phyloP scores from a whole-genome alignment of 1,140 invertebrate genomes.

The Dendrolimus punctatus region DNA sequence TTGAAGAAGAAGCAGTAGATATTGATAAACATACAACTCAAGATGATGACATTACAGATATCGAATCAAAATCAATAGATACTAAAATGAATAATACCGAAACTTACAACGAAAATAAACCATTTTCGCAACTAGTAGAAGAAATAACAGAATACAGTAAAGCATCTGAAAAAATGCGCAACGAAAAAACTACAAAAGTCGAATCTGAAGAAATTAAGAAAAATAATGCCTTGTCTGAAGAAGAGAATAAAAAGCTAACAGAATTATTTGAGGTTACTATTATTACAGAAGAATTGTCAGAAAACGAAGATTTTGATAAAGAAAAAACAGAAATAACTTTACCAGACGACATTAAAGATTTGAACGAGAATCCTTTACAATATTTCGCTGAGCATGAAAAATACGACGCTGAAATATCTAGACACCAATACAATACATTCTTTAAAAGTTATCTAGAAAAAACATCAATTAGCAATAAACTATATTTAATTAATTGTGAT shows the following conservation, averaged over 20 bases:
- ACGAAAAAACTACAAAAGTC: slow-evolving; percentile 4
- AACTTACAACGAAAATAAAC: slow-evolving; percentile 21
- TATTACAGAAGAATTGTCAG: slow-evolving; percentile 40
- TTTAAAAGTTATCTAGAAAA: slow-evolving; percentile 28
- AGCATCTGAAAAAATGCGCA: slow-evolving; percentile 7
- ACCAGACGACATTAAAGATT: background rate
- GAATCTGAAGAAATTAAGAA: too few relatives aligned
- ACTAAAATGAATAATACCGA: slow-evolving; percentile 7
- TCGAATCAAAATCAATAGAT: slow-evolving; percentile 3
- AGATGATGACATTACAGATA: background rate
- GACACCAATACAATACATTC: slow-evolving; percentile 35
- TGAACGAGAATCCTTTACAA: slow-evolving; percentile 19
- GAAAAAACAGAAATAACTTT: slow-evolving; percentile 10
- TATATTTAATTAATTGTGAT: slow-evolving; percentile 56
- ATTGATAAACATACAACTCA: background rate
- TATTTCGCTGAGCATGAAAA: slow-evolving; percentile 55
- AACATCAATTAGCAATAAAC: slow-evolving; percentile 21
- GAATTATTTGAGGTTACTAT: slow-evolving; percentile 38
- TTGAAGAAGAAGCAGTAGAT: background rate
- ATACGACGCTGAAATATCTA: slow-evolving; percentile 43
- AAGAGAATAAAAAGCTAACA: slow-evolving; percentile 17
- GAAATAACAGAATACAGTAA: slow-evolving; percentile 18
- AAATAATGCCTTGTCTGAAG: background rate
- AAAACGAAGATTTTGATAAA: slow-evolving; percentile 27
- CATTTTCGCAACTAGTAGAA: slow-evolving; percentile 17